Conservation (phyloP, 2,113 vertebrate species). For the Hyperopisus bebe region DNA sequence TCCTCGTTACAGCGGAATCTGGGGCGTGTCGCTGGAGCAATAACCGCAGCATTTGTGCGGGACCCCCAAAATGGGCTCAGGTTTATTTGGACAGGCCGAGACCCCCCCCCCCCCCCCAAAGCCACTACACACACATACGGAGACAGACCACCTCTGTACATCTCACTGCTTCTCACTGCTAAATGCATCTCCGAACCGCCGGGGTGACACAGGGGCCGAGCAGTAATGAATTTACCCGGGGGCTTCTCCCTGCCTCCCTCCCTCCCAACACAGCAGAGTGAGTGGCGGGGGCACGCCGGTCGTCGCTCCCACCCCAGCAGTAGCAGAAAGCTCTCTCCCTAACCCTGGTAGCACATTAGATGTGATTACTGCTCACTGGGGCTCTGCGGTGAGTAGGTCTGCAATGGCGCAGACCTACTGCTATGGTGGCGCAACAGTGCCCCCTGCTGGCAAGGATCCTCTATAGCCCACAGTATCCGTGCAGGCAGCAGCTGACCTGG, state of each 20-base stretch:
- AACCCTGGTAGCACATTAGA: constrained; percentile 66
- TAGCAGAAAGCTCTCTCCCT: background rate
- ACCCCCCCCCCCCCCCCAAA: background rate
- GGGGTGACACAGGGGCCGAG: constrained; percentile 43
- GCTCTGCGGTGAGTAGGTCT: constrained; percentile 42
- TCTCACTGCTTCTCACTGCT: constrained; percentile 53
- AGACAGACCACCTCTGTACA: constrained; percentile 24
- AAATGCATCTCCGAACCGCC: constrained; percentile 49
- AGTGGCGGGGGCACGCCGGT: background rate
- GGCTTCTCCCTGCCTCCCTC: constrained; percentile 46
- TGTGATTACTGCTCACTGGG: constrained; percentile 73
- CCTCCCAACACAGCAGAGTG: background rate
- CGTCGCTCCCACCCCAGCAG: background rate
- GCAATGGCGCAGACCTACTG: background rate
- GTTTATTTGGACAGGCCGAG: background rate
- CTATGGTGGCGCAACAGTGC: constrained; percentile 75
- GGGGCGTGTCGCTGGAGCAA: background rate
- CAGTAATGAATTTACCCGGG: constrained; percentile 55
- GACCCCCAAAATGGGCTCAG: background rate
- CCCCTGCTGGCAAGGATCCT: constrained; percentile 65
- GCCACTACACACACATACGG: background rate
- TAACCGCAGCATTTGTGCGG: background rate
- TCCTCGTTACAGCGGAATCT: background rate
- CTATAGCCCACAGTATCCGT: background rate
- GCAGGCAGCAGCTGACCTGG: background rate